Percentiles rank a stretch among this genome's conserved stretches.
phyloP scores from a whole-genome alignment of 2,113 vertebrate species.

The Tragelaphus strepsiceros region DNA sequence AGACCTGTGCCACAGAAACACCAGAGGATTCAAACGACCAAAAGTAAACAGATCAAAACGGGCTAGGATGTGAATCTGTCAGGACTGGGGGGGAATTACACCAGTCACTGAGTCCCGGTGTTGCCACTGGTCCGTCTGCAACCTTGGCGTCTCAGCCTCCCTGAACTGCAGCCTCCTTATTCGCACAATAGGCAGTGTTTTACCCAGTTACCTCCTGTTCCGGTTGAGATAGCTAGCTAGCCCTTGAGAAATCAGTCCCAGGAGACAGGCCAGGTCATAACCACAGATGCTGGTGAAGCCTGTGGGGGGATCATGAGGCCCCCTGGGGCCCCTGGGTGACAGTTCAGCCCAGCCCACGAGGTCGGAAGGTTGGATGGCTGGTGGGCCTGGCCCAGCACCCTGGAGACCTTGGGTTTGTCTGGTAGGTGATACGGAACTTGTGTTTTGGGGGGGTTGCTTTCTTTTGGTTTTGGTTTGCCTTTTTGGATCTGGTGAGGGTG shows the following conservation, averaged over 20 bases:
- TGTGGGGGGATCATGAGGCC: fast-evolving
- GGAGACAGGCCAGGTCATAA: background rate
- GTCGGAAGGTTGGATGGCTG: background rate
- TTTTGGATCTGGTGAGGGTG: background rate
- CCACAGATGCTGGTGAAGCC: background rate
- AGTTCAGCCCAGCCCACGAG: background rate
- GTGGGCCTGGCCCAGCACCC: background rate
- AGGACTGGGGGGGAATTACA: fast-evolving
- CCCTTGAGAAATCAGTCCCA: background rate
- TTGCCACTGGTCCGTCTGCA: fast-evolving
- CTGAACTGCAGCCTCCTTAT: background rate
- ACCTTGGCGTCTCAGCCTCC: background rate
- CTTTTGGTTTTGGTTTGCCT: background rate
- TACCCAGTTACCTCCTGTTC: background rate
- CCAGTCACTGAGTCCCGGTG: fast-evolving
- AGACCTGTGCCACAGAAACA: background rate
- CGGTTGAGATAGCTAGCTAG: background rate
- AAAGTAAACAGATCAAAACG: background rate
- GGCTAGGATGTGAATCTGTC: background rate
- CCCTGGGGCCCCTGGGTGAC: background rate
- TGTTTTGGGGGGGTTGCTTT: background rate
- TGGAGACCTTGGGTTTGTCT: background rate
- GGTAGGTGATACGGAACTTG: fast-evolving
- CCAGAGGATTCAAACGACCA: background rate
- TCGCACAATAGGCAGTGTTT: no score